A percentile compares a stretch with the other conserved stretches of the same genome.
phyloP scores from a whole-genome alignment of 2,888 invertebrate species.

The Athalia circularis region DNA sequence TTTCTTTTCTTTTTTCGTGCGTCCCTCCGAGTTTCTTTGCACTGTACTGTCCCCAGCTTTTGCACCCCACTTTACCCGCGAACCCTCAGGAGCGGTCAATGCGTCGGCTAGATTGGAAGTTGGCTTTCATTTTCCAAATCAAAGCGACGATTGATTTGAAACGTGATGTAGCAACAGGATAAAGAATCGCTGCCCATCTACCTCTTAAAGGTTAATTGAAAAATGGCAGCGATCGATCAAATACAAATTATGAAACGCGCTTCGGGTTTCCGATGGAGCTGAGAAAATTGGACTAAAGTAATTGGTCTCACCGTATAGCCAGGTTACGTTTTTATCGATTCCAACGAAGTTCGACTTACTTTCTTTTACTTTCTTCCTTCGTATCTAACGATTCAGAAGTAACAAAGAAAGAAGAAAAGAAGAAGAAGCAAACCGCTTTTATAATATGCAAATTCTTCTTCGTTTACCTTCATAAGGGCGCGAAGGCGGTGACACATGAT shows the following conservation, averaged over 20 bases:
- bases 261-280: background rate
- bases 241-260: background rate
- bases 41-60: background rate
- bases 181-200: background rate
- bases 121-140: conserved; percentile 40
- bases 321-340: background rate
- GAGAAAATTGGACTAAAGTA: background rate
- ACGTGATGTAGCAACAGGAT: background rate
- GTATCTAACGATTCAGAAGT: too few relatives aligned
- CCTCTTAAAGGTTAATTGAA: conserved; percentile 14
- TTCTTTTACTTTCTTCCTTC: background rate
- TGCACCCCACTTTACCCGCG: conserved; percentile 22
- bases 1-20: background rate
- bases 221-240: background rate
- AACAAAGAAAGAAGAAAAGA: too few relatives aligned
- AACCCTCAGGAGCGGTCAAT: conserved; percentile 17
- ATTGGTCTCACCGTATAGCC: background rate
- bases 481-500: too few relatives aligned
- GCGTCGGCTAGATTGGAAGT: conserved; percentile 35
- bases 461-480: too few relatives aligned
- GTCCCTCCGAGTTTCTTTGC: background rate
- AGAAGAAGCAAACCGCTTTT: too few relatives aligned
- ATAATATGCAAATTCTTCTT: too few relatives aligned
- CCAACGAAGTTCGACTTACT: background rate
- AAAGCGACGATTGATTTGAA: conserved; percentile 10